Base-by-base conservation (phyloP, 2,113 vertebrate species). In the Anguilla japonica region DNA sequence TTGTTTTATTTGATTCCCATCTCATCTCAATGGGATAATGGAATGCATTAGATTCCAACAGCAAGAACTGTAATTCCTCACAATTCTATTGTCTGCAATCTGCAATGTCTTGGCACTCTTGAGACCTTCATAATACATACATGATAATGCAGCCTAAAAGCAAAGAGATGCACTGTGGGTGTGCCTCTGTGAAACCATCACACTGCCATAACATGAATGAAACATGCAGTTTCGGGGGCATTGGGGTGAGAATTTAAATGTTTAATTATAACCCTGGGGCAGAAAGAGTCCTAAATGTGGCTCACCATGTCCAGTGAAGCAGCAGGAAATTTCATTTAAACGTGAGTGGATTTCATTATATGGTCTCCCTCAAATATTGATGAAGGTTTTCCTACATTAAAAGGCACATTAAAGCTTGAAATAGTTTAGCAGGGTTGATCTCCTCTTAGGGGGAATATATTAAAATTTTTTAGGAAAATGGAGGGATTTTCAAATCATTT, bases 291-390 rank as follows among this genome's bases (percentile, higher is more conserved):
- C n/a, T 85, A 84, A 41, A 29, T 63, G 26, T 83, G 50, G 50
- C 50, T 11, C 40, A 26, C 83, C 86, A 83, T 50, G 83, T n/a
- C 53, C 86, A 87, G 46, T 87, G 67, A 87, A 87, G 50, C 83
- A 81, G 34, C 22, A 34, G 71, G 46, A 84, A 46, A 84, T 87
- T 84, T 84, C 43, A 80, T 43, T 87, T 60, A 78, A 56, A 56
- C 60, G 60, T n/a, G n/a, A 84, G 41, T 41, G 60, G 79, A 16
- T 63, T 50, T 80, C 43, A 43, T 85, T 85, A 75, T 83, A 41
- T 88, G 71, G 15, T 57, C 46, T 2, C 41, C 13, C 43, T 53
- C 71, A 79, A 85, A 46, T 75, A 75, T 84, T 84, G 41, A 84
- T 75, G 40, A 60, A 82, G 43, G 41, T 22, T 82, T 82, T 82